Base-by-base conservation (phyloP, 2,113 vertebrate genomes). In the Apistogramma diplotaenia region DNA sequence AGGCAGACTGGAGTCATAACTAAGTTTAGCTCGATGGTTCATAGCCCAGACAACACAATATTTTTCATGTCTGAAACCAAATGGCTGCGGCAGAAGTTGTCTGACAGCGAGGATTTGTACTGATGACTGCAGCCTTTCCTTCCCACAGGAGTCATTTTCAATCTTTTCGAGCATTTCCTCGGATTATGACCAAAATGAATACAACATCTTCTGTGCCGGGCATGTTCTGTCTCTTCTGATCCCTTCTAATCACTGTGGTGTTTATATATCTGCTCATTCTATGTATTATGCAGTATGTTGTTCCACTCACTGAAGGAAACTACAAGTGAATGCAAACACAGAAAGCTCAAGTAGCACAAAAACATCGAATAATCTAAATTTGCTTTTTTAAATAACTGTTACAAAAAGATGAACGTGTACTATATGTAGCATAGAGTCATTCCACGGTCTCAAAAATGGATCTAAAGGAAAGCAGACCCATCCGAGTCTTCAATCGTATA, bases 21-120 rank as follows among this genome's bases (percentile, higher is more conserved):
- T 93, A 94, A 91, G 91, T 92, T 93, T 93, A 94, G 91, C 91
- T 49, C 79, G 3, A 62, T 4, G 37, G 23, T 85, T 81, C 75
- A 75, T 6, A 61, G 77, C 53, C 82, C 74, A 89, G 85, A 84
- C 76, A 19, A 82, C 72, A 21, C 40, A 11, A 74, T 74, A 53
- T 67, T 85, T 80, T n/a, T 86, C 70, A 60, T 54, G 83, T 87
- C 85, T 72, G 79, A 75, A 79, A 78, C 60, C n/a, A 73, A 83
- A 82, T 19, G 70, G 60, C 85, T 43, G 78, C 37, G 13, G 58
- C 58, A 31, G 46, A 75, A 56, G 27, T 46, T 37, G 49, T 49
- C 29, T 23, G 74, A 71, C 59, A 67, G 60, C 23, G 16, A 37
- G 33, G 70, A 73, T 79, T 78, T 62, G 19, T 19, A 31, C 16